Percentiles rank a stretch among this genome's conserved stretches.
These are phyloP conservation scores for Megaceryle torquata DNA, from an alignment of 2,113 vertebrate genomes.

Conservation along the genomic window DNA sequence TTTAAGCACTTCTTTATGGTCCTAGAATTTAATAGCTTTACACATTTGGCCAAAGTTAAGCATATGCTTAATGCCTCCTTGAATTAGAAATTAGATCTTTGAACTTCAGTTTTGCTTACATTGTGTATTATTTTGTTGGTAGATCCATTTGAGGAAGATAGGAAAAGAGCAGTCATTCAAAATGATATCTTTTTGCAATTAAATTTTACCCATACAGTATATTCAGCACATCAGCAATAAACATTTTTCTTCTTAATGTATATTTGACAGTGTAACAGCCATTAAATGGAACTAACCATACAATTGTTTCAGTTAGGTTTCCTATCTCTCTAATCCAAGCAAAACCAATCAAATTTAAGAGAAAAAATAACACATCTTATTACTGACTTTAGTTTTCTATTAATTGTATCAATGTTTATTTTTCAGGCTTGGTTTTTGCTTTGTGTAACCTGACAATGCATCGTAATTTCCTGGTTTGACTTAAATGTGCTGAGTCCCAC, in stretches of 20 bases:
- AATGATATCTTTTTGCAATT: not conserved
- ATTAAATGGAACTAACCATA: not conserved
- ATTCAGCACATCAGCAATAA: not conserved
- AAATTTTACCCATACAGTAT: not conserved
- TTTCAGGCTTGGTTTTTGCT: not conserved
- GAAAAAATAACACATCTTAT: not conserved
- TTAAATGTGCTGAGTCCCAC: not conserved
- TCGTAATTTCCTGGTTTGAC: not conserved
- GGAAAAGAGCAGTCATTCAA: not conserved
- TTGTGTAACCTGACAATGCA: not conserved
- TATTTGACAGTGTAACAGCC: not conserved
- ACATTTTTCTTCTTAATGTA: conserved; percentile 41
- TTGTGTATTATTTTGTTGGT: not conserved
- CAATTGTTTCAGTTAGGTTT: not conserved
- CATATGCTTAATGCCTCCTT: conserved; percentile 38
- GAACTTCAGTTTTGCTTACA: not conserved
- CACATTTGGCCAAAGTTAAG: conserved; percentile 51
- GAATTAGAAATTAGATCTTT: conserved; percentile 23
- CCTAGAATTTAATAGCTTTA: conserved; percentile 22
- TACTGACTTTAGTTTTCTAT: not conserved
- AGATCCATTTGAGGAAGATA: not conserved
- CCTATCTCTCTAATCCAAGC: not conserved
- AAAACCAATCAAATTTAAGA: not conserved
- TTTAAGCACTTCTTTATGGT: conserved; percentile 51
- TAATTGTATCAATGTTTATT: not conserved